These are phyloP conservation scores for Brienomyrus brachyistius DNA, from an alignment of 2,113 vertebrate species.

Conservation along the genomic window DNA sequence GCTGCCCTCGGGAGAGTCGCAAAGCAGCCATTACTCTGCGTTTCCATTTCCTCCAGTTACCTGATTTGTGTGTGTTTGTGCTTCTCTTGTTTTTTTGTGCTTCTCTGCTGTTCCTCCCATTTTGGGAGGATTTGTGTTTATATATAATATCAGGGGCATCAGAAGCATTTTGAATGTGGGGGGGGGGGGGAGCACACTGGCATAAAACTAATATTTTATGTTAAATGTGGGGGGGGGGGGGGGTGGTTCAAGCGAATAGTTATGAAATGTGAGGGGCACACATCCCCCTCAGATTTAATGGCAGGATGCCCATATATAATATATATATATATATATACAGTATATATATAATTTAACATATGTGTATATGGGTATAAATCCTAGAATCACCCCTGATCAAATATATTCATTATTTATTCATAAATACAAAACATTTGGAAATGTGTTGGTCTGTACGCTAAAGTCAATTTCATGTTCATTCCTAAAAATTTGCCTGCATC, in stretches of 20 bases:
- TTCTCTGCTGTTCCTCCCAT: background rate
- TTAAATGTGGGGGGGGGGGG: too few species aligned
- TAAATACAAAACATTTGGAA: background rate
- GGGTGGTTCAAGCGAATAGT: too few species aligned
- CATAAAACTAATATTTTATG: too few species aligned
- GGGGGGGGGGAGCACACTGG: too few species aligned
- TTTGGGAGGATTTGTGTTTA: background rate
- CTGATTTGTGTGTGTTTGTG: background rate
- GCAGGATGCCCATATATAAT: background rate
- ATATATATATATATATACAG: background rate
- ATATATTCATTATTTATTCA: background rate
- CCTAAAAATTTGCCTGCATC: background rate
- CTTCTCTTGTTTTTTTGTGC: background rate
- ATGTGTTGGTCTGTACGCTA: background rate
- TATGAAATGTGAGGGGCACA: too few species aligned
- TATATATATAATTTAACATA: background rate
- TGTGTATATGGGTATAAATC: background rate
- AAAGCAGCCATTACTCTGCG: background rate
- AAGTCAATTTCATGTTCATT: background rate
- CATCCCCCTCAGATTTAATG: too few species aligned
- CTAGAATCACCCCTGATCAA: background rate
- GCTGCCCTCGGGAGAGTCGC: slow-evolving; percentile 29
- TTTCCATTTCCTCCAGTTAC: background rate
- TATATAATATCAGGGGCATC: background rate
- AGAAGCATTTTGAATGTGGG: too few species aligned